Base-by-base conservation (phyloP, 2,113 vertebrate species). In the Morone saxatilis region DNA sequence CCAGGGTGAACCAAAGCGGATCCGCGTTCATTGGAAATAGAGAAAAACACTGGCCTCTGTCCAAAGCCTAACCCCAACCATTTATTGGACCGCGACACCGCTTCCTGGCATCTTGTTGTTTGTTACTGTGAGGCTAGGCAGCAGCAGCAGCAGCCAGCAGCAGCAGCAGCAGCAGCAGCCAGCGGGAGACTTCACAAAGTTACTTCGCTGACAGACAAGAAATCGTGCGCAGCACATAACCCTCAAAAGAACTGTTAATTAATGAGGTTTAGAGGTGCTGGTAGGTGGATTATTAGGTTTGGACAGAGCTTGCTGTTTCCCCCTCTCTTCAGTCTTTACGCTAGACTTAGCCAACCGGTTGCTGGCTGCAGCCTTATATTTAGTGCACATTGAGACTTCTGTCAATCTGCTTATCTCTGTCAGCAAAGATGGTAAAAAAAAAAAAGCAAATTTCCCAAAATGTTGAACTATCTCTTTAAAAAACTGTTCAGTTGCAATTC, bases 371-470 rank as follows among this genome's bases (percentile, higher is more conserved):
- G 22, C 66, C 40, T 59, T 7, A 14, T 47, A 43, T 53, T 17
- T 14, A 4, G 25, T 11, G 14, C 63, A 67, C 25, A 12, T 6
- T 25, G n/a, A 22, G 3, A 62, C 31, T 20, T 20, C 6, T 36
- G 56, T 56, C 59, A 41, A 13, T 43, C 40, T 56, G 48, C 38
- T 47, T 17, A 71, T 51, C 41, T 41, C 1, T 14, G 43, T 45
- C 25, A 25, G 25, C 25, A 25, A 25, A 25, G 25, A 25, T 25
- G 25, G 25, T 25, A 25, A 25, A 25, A 25, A 25, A 80, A n/a
- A 8, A 76, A 61, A 76, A 8, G 9, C n/a, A 72, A 67, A n/a
- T 69, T 60, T 51, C 41, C 6, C 6, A 25, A 78, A 51, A 53
- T 13, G 8, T 54, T 7, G 9, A 38, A 41, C 40, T 36, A 6